Conservation (phyloP, 2,797 vertebrate genomes). For the Dryobates pubescens region DNA sequence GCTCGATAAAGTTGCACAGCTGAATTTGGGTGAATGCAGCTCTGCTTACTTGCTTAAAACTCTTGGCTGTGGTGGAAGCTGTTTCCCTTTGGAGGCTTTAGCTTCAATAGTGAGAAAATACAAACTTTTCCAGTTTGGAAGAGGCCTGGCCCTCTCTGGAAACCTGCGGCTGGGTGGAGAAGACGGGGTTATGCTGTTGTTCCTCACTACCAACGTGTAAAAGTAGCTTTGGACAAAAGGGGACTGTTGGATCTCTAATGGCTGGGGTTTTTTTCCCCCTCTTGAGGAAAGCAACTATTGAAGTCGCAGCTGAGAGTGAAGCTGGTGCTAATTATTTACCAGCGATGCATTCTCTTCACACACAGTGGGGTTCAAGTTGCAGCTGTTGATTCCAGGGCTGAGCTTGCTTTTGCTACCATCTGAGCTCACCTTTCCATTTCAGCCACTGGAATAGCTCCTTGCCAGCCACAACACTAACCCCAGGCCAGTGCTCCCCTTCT, state of each 20-base stretch:
- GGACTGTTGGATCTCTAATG: background rate
- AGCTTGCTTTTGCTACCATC: background rate
- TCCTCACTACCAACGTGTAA: background rate
- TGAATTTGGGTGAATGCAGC: slow-evolving; percentile 19
- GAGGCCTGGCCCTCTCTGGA: background rate
- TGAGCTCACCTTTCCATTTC: background rate
- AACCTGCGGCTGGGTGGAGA: background rate
- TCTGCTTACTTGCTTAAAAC: background rate
- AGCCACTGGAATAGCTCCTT: background rate
- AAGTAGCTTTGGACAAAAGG: background rate
- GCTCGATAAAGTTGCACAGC: background rate
- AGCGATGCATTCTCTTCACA: background rate
- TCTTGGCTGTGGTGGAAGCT: background rate
- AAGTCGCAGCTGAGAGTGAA: background rate
- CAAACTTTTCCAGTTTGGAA: background rate
- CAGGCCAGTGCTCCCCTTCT: background rate
- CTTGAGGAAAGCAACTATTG: background rate
- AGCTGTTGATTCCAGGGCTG: background rate
- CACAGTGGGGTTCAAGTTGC: background rate
- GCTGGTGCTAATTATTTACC: slow-evolving; percentile 42
- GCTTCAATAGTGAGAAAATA: background rate
- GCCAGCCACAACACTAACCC: background rate
- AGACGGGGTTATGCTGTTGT: background rate
- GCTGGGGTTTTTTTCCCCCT: background rate
- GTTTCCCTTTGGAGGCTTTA: background rate